Base-by-base conservation (phyloP, 37 sponge, comb jelly and placozoan genomes). In the Mnemiopsis leidyi region DNA sequence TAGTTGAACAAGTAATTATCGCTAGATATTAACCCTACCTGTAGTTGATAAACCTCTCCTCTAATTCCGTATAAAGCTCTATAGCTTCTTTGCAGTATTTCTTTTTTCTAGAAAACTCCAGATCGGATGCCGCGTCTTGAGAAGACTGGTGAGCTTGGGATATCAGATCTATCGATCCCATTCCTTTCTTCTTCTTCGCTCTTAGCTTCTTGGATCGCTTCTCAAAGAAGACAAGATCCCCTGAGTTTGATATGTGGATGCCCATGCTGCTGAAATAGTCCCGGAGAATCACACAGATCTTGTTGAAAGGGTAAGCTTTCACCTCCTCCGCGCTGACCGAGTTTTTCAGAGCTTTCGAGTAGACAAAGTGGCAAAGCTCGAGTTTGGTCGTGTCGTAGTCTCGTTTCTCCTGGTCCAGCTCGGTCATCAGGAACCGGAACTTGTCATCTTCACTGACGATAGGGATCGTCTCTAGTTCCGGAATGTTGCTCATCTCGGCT, bases 161-260 rank as follows among this genome's bases (percentile, higher is more conserved):
- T 48, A 48, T 5, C 5, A 48, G 61, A 48, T 48, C 61, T 48
- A 48, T 48, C 13, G 61, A 48, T 18, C 61, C 61, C 61, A 48
- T 48, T 48, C 61, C 61, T 48, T 48, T 48, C 61, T 48, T 48
- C 61, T 48, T 48, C 61, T 77, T 77, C 1, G 26, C 36, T 32
- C 33, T 77, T 23, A 30, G 23, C 35, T 32, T 26, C 33, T 77
- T 77, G 1, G 1, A 9, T 7, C 36, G 36, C 32, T 77, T 77
- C 32, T 77, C 79, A 77, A 77, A 77, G 79, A 31, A 77, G 18
- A 77, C 32, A 1, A 77, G 36, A 31, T 77, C 79, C 7, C 79
- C 79, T 1, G 79, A 26, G 36, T 32, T 77, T 21, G 32, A 16
- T 1, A 77, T 77, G 18, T 32, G 20, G 1, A 77, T 77, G 0